Evolutionary conservation across 1,140 invertebrate genomes (phyloP).

Genomic region (Cryptotermes secundus): DNA sequence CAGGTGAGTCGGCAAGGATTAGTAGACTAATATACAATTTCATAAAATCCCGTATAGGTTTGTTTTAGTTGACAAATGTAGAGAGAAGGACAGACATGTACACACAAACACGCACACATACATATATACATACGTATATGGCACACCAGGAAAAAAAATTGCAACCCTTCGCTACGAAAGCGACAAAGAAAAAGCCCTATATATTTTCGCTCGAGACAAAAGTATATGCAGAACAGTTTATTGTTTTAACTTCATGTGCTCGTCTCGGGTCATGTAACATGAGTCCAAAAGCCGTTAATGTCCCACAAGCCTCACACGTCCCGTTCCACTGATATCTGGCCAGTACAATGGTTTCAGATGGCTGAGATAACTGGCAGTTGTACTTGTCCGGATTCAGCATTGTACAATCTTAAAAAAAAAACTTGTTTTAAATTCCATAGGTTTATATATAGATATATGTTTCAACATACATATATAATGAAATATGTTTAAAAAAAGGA

Average conservation of each 20-base stretch:
- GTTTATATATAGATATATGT: not conserved
- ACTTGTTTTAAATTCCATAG: not conserved
- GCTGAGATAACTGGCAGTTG: not conserved
- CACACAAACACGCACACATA: too few relatives aligned
- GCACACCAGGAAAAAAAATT: too few relatives aligned
- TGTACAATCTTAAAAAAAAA: not conserved
- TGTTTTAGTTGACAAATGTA: too few relatives aligned
- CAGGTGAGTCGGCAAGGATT: too few relatives aligned
- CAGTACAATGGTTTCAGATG: not conserved
- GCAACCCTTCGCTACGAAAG: too few relatives aligned
- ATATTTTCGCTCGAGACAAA: too few relatives aligned
- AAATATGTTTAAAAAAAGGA: not conserved
- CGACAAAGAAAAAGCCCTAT: too few relatives aligned
- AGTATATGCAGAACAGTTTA: not conserved
- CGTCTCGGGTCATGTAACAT: not conserved
- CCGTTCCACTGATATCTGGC: not conserved
- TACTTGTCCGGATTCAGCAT: not conserved
- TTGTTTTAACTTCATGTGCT: not conserved
- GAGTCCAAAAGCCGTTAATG: not conserved
- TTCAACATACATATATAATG: too few relatives aligned
- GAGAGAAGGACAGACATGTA: too few relatives aligned
- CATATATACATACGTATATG: too few relatives aligned
- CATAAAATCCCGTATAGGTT: too few relatives aligned
- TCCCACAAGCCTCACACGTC: not conserved
- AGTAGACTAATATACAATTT: too few relatives aligned